Percentiles rank a stretch among this genome's conserved stretches.
Conservation (phyloP, 2,888 invertebrate species). For the Chrysina gloriosa region DNA sequence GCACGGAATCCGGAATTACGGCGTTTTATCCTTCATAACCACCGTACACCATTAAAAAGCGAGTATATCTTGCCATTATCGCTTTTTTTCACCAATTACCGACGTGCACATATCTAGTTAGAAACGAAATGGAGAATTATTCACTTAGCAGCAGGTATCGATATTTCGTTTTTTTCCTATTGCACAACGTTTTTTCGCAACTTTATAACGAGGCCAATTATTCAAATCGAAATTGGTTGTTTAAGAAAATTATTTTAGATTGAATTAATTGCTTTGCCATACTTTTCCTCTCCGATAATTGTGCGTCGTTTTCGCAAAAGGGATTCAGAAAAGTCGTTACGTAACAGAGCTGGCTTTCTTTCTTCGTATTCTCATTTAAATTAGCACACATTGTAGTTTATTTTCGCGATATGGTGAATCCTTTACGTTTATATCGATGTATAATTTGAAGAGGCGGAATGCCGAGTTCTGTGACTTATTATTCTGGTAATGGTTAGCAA, state of each 20-base stretch:
- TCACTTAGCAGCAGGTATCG: too few species aligned
- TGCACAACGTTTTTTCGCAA: constrained; percentile 1
- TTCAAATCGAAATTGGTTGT: constrained; percentile 5
- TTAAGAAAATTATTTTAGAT: constrained; percentile 9
- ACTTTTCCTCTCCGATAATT: neutral
- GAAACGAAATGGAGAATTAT: too few species aligned
- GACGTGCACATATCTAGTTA: too few species aligned
- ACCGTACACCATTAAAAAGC: too few species aligned
- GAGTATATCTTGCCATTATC: too few species aligned
- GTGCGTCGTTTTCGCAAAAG: neutral
- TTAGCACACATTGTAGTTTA: neutral
- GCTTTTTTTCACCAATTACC: too few species aligned
- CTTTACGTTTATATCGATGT: neutral
- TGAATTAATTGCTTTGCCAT: constrained; percentile 5
- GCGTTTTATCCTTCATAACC: too few species aligned
- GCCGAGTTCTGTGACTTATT: constrained; percentile 1
- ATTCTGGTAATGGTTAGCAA: constrained; percentile 22
- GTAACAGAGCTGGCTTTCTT: too few species aligned
- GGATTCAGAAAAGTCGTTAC: neutral
- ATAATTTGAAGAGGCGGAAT: neutral
- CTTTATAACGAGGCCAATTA: neutral
- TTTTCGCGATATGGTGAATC: neutral
- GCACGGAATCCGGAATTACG: too few species aligned
- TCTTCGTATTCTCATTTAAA: neutral
- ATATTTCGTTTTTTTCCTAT: constrained; percentile 1